Conservation (phyloP, 2,113 vertebrate genomes). For the Chloroceryle aenea region DNA sequence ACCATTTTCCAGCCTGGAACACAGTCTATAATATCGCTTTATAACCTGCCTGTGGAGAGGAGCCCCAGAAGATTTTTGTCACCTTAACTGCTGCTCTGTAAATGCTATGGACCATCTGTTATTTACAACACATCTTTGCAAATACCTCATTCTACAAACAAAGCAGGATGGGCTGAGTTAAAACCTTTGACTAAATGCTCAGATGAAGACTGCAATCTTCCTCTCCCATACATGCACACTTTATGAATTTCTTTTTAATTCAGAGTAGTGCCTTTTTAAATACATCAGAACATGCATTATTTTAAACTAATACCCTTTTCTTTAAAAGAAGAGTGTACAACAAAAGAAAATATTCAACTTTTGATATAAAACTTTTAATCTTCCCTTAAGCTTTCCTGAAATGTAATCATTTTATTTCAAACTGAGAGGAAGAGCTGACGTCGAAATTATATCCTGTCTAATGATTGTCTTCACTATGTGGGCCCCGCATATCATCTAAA, state of each 20-base stretch:
- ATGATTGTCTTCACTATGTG: conserved; percentile 52
- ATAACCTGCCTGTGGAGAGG: neutral
- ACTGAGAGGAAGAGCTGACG: conserved; percentile 50
- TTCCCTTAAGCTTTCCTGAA: conserved; percentile 42
- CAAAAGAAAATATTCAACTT: conserved; percentile 62
- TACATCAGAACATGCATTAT: conserved; percentile 16
- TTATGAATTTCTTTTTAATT: conserved; percentile 52
- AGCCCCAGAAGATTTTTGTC: neutral
- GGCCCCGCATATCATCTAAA: neutral
- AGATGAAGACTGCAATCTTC: neutral
- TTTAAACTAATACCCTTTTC: conserved; percentile 39
- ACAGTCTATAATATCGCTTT: neutral
- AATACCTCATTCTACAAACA: neutral
- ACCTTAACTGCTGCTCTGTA: neutral
- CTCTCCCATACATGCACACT: conserved; percentile 7
- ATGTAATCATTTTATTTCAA: conserved; percentile 61
- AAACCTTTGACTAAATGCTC: neutral
- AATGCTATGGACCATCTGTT: neutral
- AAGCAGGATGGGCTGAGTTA: neutral
- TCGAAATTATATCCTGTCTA: conserved; percentile 68
- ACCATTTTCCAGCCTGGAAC: neutral
- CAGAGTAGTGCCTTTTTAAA: conserved; percentile 21
- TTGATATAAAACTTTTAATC: conserved; percentile 63
- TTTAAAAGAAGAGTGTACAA: conserved; percentile 17
- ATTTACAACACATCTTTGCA: neutral